phyloP scores from a whole-genome alignment of 2,888 invertebrate genomes.

The Apamea crenata region DNA sequence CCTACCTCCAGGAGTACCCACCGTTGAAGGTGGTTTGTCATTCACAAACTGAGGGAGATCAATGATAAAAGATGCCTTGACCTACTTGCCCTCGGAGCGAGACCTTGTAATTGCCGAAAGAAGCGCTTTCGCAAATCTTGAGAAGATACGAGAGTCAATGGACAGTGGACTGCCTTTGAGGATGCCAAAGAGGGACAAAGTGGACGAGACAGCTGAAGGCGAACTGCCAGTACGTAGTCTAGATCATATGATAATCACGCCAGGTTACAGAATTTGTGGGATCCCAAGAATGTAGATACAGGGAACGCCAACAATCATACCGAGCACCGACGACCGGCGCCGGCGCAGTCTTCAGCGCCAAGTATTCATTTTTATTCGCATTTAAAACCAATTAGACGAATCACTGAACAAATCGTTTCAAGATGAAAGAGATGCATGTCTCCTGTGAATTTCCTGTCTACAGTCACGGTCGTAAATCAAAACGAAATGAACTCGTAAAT shows the following conservation, averaged over 20 bases:
- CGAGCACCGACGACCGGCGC: conserved; percentile 19
- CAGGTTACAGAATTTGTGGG: conserved; percentile 2
- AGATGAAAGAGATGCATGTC: conserved; percentile 36
- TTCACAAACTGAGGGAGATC: conserved; percentile 51
- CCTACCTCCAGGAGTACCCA: conserved; percentile 1
- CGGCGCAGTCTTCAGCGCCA: conserved; percentile 41
- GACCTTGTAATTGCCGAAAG: conserved; percentile 53
- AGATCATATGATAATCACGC: conserved; percentile 26
- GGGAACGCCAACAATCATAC: conserved; percentile 45
- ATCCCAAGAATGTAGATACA: conserved; percentile 34
- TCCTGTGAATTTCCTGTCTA: conserved; percentile 24
- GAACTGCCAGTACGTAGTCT: conserved; percentile 27
- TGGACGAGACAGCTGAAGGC: conserved; percentile 24
- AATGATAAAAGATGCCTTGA: conserved; percentile 50
- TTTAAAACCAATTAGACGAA: conserved; percentile 48
- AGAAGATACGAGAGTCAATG: conserved; percentile 27
- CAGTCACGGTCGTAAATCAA: conserved; percentile 40
- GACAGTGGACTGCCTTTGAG: conserved; percentile 2
- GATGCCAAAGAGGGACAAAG: conserved; percentile 38
- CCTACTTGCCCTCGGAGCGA: conserved; percentile 44
- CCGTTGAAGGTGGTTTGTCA: conserved; percentile 40
- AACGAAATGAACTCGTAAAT: conserved; percentile 41
- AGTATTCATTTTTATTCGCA: conserved; percentile 28
- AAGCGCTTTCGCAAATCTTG: conserved; percentile 52
- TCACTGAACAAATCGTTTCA: conserved; percentile 19